Base-by-base conservation (phyloP, 2,797 vertebrate genomes). In the Vespertilio murinus region DNA sequence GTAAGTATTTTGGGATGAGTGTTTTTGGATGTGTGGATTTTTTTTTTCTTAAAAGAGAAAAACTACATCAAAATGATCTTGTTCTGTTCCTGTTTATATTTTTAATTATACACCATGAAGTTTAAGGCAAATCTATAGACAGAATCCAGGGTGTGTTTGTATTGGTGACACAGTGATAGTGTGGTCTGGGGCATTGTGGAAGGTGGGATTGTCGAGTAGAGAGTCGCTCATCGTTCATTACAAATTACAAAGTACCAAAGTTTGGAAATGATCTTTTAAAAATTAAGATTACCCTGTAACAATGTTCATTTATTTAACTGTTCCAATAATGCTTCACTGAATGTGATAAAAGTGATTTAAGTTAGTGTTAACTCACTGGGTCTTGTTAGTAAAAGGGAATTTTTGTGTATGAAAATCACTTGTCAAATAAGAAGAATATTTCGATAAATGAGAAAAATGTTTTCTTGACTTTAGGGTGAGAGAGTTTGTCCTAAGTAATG, bases 1-100 rank as follows among this genome's bases (percentile, higher is more conserved):
- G 99, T 99, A 97, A 99, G 99, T 99, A 98, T 96, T 88, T 96
- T 0, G 12, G 70, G 20, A 38, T 83, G 81, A 7, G 47, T 0
- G 49, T 94, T 83, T 87, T 71, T 25, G 33, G 78, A 25, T 64
- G 61, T 64, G 14, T 64, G 40, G 59, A 30, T 30, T 61, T 47
- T 69, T 71, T 83, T 77, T 49, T 64, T 40, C 23, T 73, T 59
- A 42, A 78, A 54, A 91, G 59, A 74, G n/a, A 47, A 80, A 49
- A 73, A 38, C 17, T 61, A 40, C 18, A 47, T 85, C 61, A 65
- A 65, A 79, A 70, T 45, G 49, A 47, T 88, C 38, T 42, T 95
- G 8, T 77, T 93, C 16, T 95, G 0, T 91, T 83, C 40, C n/a
- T 81, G 2, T 78, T 94, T 40, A 42, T 49, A 40, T 88, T 93